Base-by-base conservation (phyloP, 1,140 invertebrate genomes). In the Maconellicoccus hirsutus region DNA sequence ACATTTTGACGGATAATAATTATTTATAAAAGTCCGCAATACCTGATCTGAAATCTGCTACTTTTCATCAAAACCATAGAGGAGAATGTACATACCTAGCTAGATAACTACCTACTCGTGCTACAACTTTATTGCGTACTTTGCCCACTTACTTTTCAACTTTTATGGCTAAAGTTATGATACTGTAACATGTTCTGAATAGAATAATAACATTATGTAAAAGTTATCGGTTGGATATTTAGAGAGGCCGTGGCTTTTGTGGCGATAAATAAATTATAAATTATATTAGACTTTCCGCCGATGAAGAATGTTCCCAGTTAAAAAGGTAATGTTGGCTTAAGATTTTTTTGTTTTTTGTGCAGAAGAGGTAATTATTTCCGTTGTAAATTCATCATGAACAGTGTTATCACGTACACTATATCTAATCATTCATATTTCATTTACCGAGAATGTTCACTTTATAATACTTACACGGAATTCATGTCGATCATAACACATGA, bases 171-270 rank as follows among this genome's bases (percentile, higher is more conserved):
- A 59, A 59, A 59, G 52, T 59, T 59, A 59, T 22, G 52, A 59
- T 59, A 59, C n/a, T 59, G 16, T 59, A 59, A 59, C 52, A 59
- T 33, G 52, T 59, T 59, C 52, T 59, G 52, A 59, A 59, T 59
- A 59, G 52, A 59, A 59, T 59, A 59, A 59, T 59, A 59, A 59
- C 52, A 59, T 59, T 59, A 59, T 59, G 16, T 59, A 59, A 59
- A 59, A 59, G 52, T 59, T 59, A 59, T 59, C 52, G 52, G 52
- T 59, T 59, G 6, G 52, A 59, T 59, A 59, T 59, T 59, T n/a
- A 59, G 52, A 59, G n/a, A n/a, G 29, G 16, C 21, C n/a, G 52
- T 19, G 52, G 52, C 16, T 59, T 6, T 59, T 59, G 21, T 59
- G 16, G 52, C 21, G 52, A 59, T 59, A 59, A 33, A 33, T 33